Evolutionary conservation across 2,888 invertebrate species (phyloP).

Genomic region (Agriopis leucophaearia): DNA sequence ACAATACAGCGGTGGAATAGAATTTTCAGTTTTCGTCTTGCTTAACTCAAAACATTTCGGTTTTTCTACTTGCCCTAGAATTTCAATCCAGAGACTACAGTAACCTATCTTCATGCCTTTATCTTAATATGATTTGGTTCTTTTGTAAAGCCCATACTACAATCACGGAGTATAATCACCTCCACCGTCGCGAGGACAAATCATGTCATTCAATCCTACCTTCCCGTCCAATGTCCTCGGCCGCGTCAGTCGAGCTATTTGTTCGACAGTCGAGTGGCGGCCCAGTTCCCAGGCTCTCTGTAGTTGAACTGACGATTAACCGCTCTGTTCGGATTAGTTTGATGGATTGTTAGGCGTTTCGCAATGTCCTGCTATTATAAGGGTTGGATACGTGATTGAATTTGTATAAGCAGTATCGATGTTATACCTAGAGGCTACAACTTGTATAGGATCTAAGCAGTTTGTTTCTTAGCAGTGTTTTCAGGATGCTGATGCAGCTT

Average conservation of each 20-base stretch:
- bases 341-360: conserved; percentile 39
- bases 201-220: background rate
- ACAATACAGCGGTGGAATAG: too few relatives aligned
- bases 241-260: background rate
- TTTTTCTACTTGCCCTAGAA: background rate
- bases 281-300: conserved; percentile 50
- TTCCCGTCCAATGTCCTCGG: conserved; percentile 1
- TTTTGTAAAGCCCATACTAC: background rate
- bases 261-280: conserved; percentile 34
- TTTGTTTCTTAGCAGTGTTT: too few relatives aligned
- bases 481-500: too few relatives aligned
- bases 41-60: too few relatives aligned
- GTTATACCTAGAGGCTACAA: too few relatives aligned
- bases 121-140: background rate
- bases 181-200: background rate
- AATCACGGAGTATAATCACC: background rate
- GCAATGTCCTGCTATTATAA: conserved; percentile 38
- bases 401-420: too few relatives aligned
- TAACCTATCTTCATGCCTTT: background rate
- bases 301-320: conserved; percentile 34
- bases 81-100: too few relatives aligned
- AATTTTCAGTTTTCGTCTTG: too few relatives aligned
- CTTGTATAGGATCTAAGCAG: too few relatives aligned
- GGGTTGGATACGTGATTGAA: conserved; percentile 11
- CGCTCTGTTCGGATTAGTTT: conserved; percentile 28